Percentiles rank a stretch among this genome's conserved stretches.
Conservation (phyloP, 2,888 invertebrate genomes). For the Andrena trimmerana region DNA sequence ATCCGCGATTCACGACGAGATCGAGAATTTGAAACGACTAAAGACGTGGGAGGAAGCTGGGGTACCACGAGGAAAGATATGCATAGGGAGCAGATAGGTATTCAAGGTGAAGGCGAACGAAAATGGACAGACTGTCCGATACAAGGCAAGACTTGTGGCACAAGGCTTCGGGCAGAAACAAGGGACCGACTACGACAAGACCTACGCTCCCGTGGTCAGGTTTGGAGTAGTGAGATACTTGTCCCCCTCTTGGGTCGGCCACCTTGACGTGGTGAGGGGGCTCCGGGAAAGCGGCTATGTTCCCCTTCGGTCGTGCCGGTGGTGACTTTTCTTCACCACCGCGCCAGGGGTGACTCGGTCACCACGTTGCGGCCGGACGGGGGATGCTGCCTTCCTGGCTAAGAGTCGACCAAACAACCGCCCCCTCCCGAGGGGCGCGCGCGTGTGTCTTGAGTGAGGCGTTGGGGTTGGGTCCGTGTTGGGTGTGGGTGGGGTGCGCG, state of each 20-base stretch:
- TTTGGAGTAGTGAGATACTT: constrained; percentile 16
- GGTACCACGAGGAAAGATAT: constrained; percentile 7
- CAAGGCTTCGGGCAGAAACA: constrained; percentile 20
- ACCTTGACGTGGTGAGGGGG: no score
- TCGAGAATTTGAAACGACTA: constrained; percentile 15
- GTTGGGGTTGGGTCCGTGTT: no score
- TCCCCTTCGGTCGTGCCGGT: no score
- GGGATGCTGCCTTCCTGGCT: no score
- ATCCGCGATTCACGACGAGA: constrained; percentile 29
- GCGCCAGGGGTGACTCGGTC: no score
- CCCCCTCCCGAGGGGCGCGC: no score
- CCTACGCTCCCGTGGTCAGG: constrained; percentile 23
- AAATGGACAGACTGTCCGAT: constrained; percentile 19
- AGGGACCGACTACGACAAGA: constrained; percentile 13
- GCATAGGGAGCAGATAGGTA: constrained; percentile 40
- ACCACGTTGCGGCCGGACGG: no score
- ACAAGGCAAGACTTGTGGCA: constrained; percentile 36
- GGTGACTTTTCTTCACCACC: no score
- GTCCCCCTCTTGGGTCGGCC: neutral
- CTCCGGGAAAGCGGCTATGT: no score
- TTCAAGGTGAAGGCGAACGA: constrained; percentile 41
- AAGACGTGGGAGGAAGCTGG: constrained; percentile 39
- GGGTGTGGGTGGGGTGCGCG: no score
- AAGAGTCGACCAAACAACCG: no score
- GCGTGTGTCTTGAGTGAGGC: no score